Evolutionary conservation across 2,797 vertebrate genomes (phyloP), one percentile per base, ranked within the genome.

Genomic region (Taeniopygia guttata): DNA sequence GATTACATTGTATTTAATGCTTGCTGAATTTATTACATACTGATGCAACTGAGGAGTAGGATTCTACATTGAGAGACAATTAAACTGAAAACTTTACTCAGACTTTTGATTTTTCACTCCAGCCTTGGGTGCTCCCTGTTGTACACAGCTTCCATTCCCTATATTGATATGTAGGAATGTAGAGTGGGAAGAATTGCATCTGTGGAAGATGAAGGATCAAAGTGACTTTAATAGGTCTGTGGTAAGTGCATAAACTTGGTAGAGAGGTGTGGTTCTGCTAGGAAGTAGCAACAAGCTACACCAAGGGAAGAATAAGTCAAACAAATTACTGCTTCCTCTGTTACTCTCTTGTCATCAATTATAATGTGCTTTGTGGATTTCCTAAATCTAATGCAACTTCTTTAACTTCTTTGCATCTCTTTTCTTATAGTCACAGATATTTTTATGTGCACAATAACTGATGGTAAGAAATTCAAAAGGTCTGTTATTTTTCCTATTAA

Each of bases 11-110:
- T 32, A 62, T 58, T 80, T 43, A 54, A n/a, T 42, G 25, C 4
- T 54, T 72, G 4, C 11, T 76, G 6, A 36, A 49, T 54, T 63
- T 32, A 14, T 70, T 62, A 27, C 0, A 0, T 58, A 29, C 13
- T 40, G 13, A 45, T 54, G 40, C 8, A 80, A 73, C 5, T 16
- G 45, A 40, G 60, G 6, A 76, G 18, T 12, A 72, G 19, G 29
- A 80, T 67, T 66, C 8, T 29, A 43, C 7, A 42, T 0, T 34
- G 32, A 62, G 34, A 54, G 84, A 72, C 4, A 59, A 55, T n/a
- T 59, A 49, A 82, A 89, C 60, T 14, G 4, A 46, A 66, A 55
- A 27, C 10, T 51, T 66, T 32, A 27, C 11, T 52, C 23, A 19
- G 36, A 58, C 8, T 83, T 89, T 43, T 38, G 52, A 60, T 18